Evolutionary conservation across 2,113 vertebrate genomes (phyloP).

Genomic region (Urocynchramus pylzowi): DNA sequence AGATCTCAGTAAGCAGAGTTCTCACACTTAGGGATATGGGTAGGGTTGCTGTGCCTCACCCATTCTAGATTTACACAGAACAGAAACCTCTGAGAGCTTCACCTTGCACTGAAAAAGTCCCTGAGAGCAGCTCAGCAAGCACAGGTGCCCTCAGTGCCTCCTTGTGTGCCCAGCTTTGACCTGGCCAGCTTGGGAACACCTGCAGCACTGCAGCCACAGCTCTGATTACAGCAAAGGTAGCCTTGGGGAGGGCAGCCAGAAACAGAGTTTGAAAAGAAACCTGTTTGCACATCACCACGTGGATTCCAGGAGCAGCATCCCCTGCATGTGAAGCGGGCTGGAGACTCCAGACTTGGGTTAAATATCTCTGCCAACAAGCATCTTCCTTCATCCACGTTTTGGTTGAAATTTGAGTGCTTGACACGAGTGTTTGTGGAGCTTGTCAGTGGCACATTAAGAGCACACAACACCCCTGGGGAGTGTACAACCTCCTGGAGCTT

Average conservation of each 20-base stretch:
- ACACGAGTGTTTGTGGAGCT: not conserved
- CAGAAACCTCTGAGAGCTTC: not conserved
- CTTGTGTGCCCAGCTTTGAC: not conserved
- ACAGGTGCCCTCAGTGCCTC: not conserved
- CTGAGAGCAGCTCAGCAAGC: not conserved
- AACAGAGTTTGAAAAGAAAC: not conserved
- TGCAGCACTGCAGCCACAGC: not conserved
- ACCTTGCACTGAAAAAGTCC: not conserved
- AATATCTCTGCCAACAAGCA: not conserved
- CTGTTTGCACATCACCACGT: not conserved
- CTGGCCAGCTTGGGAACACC: not conserved
- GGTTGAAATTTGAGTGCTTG: not conserved
- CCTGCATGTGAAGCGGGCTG: rapidly evolving
- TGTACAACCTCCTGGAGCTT: not conserved
- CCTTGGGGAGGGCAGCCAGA: not conserved
- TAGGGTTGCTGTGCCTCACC: rapidly evolving
- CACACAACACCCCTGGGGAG: not conserved
- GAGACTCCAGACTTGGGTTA: not conserved
- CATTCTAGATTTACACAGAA: not conserved
- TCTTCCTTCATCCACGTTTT: not conserved
- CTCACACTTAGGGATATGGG: too few relatives aligned
- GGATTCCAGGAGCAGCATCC: not conserved
- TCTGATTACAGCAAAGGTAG: rapidly evolving
- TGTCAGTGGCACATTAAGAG: not conserved
- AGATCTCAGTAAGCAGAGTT: not conserved